A percentile compares a stretch with the other conserved stretches of the same genome.
Evolutionary conservation across 2,797 vertebrate genomes (phyloP).

Genomic region (Gadopsis bispinosus): DNA sequence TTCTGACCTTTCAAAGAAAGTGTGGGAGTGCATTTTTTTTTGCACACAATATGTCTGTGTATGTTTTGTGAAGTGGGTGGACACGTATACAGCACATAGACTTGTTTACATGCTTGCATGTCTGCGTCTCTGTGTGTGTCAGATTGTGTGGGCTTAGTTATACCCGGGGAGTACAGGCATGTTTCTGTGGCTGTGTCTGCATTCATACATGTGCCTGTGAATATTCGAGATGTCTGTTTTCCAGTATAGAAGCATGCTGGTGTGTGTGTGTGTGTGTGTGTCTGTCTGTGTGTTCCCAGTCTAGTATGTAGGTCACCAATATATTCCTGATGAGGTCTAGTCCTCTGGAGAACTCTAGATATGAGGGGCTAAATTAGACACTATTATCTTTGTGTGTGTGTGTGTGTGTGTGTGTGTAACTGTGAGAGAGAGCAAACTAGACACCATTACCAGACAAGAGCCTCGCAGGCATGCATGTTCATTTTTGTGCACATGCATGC

Average conservation of each 20-base stretch:
- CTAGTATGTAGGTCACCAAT: conserved; percentile 83
- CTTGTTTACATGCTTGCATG: conserved; percentile 42
- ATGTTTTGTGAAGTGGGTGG: conserved; percentile 37
- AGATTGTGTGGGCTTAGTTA: conserved; percentile 41
- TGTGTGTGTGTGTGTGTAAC: conserved; percentile 25
- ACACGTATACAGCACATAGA: conserved; percentile 25
- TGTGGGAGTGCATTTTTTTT: conserved; percentile 28
- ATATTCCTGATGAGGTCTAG: conserved; percentile 82
- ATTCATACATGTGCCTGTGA: conserved; percentile 18
- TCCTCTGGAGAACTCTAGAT: conserved; percentile 83
- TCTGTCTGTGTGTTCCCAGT: conserved; percentile 46
- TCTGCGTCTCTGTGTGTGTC: conserved; percentile 31
- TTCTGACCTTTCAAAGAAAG: conserved; percentile 32
- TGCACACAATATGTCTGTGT: conserved; percentile 15
- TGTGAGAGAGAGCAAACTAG: conserved; percentile 31
- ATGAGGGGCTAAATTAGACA: conserved; percentile 81
- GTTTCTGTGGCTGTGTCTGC: conserved; percentile 46
- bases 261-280: conserved; percentile 10
- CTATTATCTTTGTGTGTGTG: conserved; percentile 73
- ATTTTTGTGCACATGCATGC: conserved; percentile 63
- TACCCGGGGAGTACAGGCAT: conserved; percentile 26
- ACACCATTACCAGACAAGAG: conserved; percentile 70
- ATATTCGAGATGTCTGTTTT: conserved; percentile 39
- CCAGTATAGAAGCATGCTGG: conserved; percentile 38
- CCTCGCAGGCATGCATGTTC: conserved; percentile 61